Conservation (phyloP, 2,113 vertebrate genomes). For the Myotis davidii region DNA sequence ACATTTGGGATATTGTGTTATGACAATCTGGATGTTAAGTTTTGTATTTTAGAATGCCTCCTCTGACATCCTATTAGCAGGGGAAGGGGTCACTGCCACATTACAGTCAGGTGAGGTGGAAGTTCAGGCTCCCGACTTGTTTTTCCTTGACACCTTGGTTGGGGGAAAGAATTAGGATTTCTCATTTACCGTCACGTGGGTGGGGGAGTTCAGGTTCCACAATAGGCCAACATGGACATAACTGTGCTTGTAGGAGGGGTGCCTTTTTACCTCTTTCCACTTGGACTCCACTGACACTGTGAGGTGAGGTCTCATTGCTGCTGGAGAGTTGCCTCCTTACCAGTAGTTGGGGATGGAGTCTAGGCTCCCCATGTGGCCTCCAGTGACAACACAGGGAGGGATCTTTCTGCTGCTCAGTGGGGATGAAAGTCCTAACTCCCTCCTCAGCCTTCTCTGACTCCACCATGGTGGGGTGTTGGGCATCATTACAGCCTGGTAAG, state of each 20-base stretch:
- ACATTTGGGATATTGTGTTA: background rate
- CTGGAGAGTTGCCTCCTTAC: background rate
- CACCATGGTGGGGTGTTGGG: background rate
- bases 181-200: background rate
- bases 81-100: background rate
- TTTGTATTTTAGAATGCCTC: background rate
- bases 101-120: background rate
- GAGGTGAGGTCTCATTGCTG: background rate
- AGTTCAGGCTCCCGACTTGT: background rate
- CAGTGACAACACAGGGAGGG: background rate
- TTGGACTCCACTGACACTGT: background rate
- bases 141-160: background rate
- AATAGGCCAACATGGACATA: background rate
- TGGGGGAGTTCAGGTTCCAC: background rate
- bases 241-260: background rate
- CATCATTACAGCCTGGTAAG: background rate
- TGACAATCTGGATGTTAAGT: conserved; percentile 19
- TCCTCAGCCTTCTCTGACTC: background rate
- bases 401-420: background rate
- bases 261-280: background rate
- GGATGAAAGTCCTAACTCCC: background rate
- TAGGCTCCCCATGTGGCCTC: background rate
- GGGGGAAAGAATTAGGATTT: background rate
- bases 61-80: background rate
- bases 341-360: background rate